phyloP scores from a whole-genome alignment of 2,797 vertebrate genomes.

The Discoglossus pictus region DNA sequence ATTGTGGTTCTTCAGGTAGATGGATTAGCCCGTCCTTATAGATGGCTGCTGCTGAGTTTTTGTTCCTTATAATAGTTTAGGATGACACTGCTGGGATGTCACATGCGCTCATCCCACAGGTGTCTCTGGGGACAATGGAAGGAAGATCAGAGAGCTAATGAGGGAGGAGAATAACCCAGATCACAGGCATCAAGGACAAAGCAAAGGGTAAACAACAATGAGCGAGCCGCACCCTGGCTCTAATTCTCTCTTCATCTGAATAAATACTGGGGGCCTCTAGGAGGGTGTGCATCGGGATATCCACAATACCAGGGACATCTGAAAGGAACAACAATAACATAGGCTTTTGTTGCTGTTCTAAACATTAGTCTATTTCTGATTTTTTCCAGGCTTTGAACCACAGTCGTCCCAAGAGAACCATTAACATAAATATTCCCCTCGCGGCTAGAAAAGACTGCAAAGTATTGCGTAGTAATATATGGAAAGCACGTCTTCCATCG shows the following conservation, averaged over 20 bases:
- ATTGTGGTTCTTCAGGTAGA: too few relatives aligned
- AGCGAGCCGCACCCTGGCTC: slow-evolving; percentile 16
- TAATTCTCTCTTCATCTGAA: slow-evolving; percentile 1
- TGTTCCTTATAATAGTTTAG: neutral
- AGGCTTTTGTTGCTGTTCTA: neutral
- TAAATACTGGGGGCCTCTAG: neutral
- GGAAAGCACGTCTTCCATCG: too few relatives aligned
- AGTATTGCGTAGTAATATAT: too few relatives aligned
- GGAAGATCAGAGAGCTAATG: slow-evolving; percentile 30
- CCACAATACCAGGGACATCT: neutral
- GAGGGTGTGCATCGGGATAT: neutral
- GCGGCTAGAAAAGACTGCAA: neutral
- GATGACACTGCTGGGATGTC: neutral
- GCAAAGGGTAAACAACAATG: slow-evolving; percentile 15
- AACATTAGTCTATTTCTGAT: neutral
- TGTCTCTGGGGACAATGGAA: slow-evolving; percentile 23
- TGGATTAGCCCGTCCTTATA: too few relatives aligned
- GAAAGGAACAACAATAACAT: neutral
- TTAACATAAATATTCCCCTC: neutral
- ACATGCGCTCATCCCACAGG: slow-evolving; percentile 15
- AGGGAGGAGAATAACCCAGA: slow-evolving; percentile 20
- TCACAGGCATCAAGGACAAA: slow-evolving; percentile 24
- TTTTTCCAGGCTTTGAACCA: too few relatives aligned
- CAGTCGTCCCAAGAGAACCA: neutral
- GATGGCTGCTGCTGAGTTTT: too few relatives aligned